phyloP scores from a whole-genome alignment of 2,797 vertebrate genomes.

The Hippoglossus hippoglossus region DNA sequence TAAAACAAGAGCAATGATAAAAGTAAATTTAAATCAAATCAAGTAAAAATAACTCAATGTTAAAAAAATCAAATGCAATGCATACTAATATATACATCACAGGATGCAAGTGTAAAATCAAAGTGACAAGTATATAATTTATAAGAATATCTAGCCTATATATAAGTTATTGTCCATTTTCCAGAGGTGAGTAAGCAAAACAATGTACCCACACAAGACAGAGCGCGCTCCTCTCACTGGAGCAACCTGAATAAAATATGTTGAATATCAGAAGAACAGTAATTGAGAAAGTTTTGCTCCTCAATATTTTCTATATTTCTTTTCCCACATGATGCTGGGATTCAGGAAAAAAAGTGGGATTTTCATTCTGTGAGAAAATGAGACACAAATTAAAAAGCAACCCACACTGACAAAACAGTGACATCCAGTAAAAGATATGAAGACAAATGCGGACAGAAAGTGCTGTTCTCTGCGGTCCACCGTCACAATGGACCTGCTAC shows the following conservation, averaged over 20 bases:
- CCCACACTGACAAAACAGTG: conserved; percentile 28
- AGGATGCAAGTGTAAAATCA: too few species aligned
- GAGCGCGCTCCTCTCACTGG: background rate
- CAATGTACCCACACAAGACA: background rate
- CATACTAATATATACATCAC: too few species aligned
- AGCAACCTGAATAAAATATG: background rate
- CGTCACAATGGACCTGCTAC: conserved; percentile 54
- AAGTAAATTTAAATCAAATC: too few species aligned
- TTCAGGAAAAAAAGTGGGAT: background rate
- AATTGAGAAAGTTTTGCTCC: background rate
- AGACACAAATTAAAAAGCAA: conserved; percentile 34
- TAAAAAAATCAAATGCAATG: too few species aligned
- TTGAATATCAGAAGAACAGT: background rate
- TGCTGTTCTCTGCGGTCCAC: conserved; percentile 44
- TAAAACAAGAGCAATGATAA: too few species aligned
- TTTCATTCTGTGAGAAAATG: conserved; percentile 20
- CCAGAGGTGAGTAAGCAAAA: too few species aligned
- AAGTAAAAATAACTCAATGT: too few species aligned
- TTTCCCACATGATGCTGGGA: background rate
- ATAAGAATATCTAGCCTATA: too few species aligned
- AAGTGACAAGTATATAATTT: too few species aligned
- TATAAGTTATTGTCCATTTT: too few species aligned
- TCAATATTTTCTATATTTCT: too few species aligned
- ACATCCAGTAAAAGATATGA: conserved; percentile 43
- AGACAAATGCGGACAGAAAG: conserved; percentile 51